Conservation (phyloP, 1,140 invertebrate genomes). For the Alviniconcha marisindica region DNA sequence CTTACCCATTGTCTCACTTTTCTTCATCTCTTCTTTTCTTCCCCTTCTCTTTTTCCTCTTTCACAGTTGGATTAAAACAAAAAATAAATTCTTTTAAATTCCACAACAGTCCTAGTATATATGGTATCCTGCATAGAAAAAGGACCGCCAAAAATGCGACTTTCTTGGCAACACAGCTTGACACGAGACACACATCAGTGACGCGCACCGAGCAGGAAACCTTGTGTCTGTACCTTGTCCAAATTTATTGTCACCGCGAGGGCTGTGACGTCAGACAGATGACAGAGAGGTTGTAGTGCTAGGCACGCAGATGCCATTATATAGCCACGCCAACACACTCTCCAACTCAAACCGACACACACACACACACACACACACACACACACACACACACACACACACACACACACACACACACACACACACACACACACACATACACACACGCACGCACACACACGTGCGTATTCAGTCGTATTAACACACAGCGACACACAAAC, state of each 20-base stretch:
- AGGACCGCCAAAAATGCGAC: too few relatives aligned
- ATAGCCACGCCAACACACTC: background rate
- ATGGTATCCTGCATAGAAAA: too few relatives aligned
- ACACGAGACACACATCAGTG: background rate
- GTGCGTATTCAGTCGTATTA: background rate
- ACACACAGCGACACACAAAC: background rate
- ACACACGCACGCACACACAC: background rate
- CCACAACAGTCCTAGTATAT: too few relatives aligned
- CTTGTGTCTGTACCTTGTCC: background rate
- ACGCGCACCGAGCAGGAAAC: background rate
- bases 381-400: background rate
- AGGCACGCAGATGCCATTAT: too few relatives aligned
- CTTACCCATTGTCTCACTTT: too few relatives aligned
- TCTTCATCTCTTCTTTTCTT: too few relatives aligned
- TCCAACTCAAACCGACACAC: background rate
- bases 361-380: slow-evolving; percentile 4
- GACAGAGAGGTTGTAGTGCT: too few relatives aligned
- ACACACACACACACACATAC: background rate
- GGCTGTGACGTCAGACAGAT: too few relatives aligned
- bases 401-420: slow-evolving; percentile 16
- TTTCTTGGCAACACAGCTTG: background rate
- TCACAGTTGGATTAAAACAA: too few relatives aligned
- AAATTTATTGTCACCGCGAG: too few relatives aligned
- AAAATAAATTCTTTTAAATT: too few relatives aligned
- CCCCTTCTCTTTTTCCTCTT: too few relatives aligned